Percentiles rank a stretch among this genome's conserved stretches.
Conservation (phyloP, 2,113 vertebrate species). For the Bombycilla garrulus region DNA sequence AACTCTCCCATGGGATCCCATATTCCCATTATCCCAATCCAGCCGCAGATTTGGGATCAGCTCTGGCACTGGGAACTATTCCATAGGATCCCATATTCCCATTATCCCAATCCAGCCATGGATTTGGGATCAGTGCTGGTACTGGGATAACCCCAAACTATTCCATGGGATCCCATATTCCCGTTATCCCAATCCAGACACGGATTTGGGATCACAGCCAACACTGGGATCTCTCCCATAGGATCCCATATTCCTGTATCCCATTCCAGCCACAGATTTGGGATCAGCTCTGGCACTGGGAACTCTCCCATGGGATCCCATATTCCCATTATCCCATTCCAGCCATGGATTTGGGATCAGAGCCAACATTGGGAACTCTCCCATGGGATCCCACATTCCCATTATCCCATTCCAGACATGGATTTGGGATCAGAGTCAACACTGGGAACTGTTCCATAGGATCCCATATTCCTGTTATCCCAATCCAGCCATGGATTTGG, state of each 20-base stretch:
- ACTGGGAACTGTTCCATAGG: too few species aligned
- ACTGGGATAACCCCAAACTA: too few species aligned
- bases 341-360: fast-evolving
- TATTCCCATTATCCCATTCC: fast-evolving
- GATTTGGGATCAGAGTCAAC: neutral
- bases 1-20: too few species aligned
- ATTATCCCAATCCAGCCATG: fast-evolving
- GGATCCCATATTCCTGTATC: neutral
- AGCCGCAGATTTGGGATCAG: fast-evolving
- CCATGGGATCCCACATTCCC: neutral
- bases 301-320: too few species aligned
- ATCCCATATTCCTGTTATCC: neutral
- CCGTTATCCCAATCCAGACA: fast-evolving
- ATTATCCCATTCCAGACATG: fast-evolving
- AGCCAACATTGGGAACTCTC: too few species aligned
- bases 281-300: neutral
- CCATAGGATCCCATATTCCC: neutral
- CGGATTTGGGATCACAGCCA: fast-evolving
- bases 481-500: fast-evolving
- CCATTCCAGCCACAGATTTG: fast-evolving
- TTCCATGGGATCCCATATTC: neutral
- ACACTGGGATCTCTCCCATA: too few species aligned
- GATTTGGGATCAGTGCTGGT: neutral
- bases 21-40: fast-evolving
- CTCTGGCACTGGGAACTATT: too few species aligned